Evolutionary conservation across 2,888 invertebrate genomes (phyloP), one percentile per base, ranked within the genome.

Genomic region (Lepidocyrtoides sp.): DNA sequence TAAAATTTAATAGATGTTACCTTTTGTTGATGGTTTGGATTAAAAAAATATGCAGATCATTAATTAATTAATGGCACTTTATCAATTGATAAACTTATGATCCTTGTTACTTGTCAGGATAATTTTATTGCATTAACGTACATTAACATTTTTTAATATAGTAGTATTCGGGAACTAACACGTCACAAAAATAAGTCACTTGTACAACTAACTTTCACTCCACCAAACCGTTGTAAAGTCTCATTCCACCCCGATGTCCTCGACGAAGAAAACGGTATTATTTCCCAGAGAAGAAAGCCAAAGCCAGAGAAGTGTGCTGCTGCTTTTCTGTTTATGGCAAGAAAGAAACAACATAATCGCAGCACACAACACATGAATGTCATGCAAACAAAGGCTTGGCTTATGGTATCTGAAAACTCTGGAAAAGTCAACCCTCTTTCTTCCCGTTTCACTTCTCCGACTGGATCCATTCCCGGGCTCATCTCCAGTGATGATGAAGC

Each of bases 401-500:
- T 69, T 54, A 48, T 86, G 17, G 26, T 12, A 69, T 66, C 51
- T 14, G 63, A 29, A 79, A 79, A 87, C 23, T 51, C 32, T 32
- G 4, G 79, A 75, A 81, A 91, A 86, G 82, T 86, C 86, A 86
- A 91, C 91, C 91, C 91, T 90, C 85, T 66, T 72, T 60, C 72
- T 88, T n/a, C n/a, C 51, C 4, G 26, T 17, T 66, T 72, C 69
- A 2, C 32, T 77, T 86, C 77, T 51, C 81, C 63, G 26, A 85
- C 69, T 48, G 75, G 32, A n/a, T 72, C 81, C n/a, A 75, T 60
- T 89, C 75, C 57, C 26, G 69, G 29, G 63, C 81, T 85, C 77
- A 51, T 57, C 82, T 83, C 83, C 69, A 85, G 85, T 86, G 66
- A 69, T 69, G 69, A 72, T 72, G 77, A 77, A 48, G 79, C 79